These are phyloP conservation scores for Cheilosia soror DNA, from an alignment of 2,888 invertebrate species.

Conservation along the genomic window DNA sequence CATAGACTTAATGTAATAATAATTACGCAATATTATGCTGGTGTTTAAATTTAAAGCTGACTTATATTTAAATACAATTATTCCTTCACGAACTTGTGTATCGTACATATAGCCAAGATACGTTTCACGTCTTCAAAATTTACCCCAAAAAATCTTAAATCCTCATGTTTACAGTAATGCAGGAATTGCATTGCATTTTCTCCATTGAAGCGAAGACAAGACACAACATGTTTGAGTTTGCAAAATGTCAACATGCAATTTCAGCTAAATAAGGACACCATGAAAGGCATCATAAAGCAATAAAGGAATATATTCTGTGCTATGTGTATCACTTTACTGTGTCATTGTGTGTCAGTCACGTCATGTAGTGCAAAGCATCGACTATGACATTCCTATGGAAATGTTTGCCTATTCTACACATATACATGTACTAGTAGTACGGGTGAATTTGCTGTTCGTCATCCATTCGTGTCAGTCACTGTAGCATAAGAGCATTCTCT, in stretches of 20 bases:
- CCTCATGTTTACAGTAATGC: too few species aligned
- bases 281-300: slow-evolving; percentile 41
- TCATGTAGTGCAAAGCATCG: slow-evolving; percentile 30
- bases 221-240: slow-evolving; percentile 37
- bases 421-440: neutral
- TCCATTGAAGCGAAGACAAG: slow-evolving; percentile 7
- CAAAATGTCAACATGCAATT: slow-evolving; percentile 51
- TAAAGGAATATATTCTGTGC: slow-evolving; percentile 33
- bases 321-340: slow-evolving; percentile 15
- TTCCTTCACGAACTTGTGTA: too few species aligned
- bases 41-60: too few species aligned
- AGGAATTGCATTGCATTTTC: neutral
- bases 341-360: slow-evolving; percentile 6
- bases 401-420: slow-evolving; percentile 16
- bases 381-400: slow-evolving; percentile 44
- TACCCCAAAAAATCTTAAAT: neutral
- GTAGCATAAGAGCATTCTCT: neutral
- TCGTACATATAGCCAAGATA: too few species aligned
- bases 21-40: too few species aligned
- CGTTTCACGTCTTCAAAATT: too few species aligned
- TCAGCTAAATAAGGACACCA: slow-evolving; percentile 45
- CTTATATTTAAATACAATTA: too few species aligned
- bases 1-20: too few species aligned
- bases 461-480: slow-evolving; percentile 35
- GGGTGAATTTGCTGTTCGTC: slow-evolving; percentile 38